Conservation (phyloP, 2,888 invertebrate genomes). For the Galerucella pusilla region DNA sequence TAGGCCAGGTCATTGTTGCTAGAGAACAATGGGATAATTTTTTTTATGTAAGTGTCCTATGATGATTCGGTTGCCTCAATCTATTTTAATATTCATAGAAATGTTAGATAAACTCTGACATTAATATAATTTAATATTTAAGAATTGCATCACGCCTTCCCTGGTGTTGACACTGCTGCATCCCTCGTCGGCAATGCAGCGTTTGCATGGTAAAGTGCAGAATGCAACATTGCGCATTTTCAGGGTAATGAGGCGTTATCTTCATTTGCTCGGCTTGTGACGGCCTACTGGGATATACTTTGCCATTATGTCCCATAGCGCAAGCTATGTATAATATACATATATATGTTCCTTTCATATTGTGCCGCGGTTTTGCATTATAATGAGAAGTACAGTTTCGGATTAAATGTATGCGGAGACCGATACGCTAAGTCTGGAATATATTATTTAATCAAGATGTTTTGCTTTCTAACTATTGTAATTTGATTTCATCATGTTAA, state of each 20-base stretch:
- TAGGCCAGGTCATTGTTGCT: too few relatives aligned
- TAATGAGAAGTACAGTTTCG: constrained; percentile 57
- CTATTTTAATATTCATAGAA: too few relatives aligned
- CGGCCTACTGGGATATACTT: constrained; percentile 50
- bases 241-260: constrained; percentile 61
- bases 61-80: too few relatives aligned
- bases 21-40: too few relatives aligned
- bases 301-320: constrained; percentile 49
- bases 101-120: background rate
- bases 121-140: background rate
- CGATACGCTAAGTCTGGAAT: constrained; percentile 47
- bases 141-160: background rate
- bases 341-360: constrained; percentile 43
- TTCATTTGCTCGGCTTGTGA: constrained; percentile 61
- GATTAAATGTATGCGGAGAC: constrained; percentile 50
- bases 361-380: constrained; percentile 51
- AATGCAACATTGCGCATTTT: constrained; percentile 56
- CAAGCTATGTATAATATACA: constrained; percentile 45
- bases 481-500: constrained; percentile 21
- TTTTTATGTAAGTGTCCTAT: too few relatives aligned
- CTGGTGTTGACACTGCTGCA: constrained; percentile 14
- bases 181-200: constrained; percentile 39
- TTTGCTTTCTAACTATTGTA: constrained; percentile 9
- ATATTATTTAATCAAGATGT: constrained; percentile 53
- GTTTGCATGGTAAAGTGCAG: constrained; percentile 29